Conservation (phyloP, 2,888 invertebrate genomes). For the Melipona beecheii region DNA sequence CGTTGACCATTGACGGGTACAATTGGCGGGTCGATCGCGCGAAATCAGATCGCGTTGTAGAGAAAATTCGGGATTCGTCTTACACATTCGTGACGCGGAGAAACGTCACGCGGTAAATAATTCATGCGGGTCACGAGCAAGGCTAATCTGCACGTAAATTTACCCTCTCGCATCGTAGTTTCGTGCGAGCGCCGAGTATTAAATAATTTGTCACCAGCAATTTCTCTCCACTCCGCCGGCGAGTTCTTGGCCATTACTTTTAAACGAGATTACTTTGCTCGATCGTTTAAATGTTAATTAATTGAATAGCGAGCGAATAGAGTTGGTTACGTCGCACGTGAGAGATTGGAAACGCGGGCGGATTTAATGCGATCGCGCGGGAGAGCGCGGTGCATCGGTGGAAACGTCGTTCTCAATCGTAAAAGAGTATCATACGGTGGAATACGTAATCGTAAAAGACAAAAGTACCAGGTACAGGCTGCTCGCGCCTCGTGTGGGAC, state of each 20-base stretch:
- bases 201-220: slow-evolving; percentile 22
- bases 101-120: slow-evolving; percentile 40
- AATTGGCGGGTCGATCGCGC: slow-evolving; percentile 3
- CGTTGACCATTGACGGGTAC: neutral
- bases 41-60: slow-evolving; percentile 32
- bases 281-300: neutral
- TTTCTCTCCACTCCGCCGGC: neutral
- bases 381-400: neutral
- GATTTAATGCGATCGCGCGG: too few species aligned
- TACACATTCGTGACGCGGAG: neutral
- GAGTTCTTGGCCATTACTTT: neutral
- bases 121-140: slow-evolving; percentile 14
- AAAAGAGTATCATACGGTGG: neutral
- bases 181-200: neutral
- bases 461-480: neutral
- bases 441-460: neutral
- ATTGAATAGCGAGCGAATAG: too few species aligned
- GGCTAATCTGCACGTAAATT: slow-evolving; percentile 40
- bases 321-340: too few species aligned
- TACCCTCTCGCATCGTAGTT: slow-evolving; percentile 5
- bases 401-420: neutral
- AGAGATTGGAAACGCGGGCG: too few species aligned
- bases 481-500: neutral
- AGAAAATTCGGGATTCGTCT: slow-evolving; percentile 36
- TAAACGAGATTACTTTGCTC: neutral